A percentile compares a stretch with the other conserved stretches of the same genome.
These are phyloP conservation scores for Nephrotoma flavescens DNA, from an alignment of 2,888 invertebrate species.

Conservation along the genomic window DNA sequence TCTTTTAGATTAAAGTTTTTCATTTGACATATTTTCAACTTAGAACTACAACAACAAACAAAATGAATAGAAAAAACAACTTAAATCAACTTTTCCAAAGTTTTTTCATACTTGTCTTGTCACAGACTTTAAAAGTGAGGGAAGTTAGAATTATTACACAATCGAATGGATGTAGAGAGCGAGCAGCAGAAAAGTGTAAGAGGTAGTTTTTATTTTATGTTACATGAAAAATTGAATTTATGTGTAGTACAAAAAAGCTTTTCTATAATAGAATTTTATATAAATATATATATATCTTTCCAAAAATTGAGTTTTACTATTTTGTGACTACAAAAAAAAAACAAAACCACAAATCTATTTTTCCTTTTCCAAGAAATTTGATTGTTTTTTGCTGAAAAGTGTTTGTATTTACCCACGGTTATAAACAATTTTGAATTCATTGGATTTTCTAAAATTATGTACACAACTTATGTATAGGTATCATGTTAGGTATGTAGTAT, in stretches of 20 bases:
- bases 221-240: not conserved
- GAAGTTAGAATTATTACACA: not conserved
- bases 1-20: not conserved
- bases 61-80: not conserved
- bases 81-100: not conserved
- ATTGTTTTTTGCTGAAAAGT: not conserved
- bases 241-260: not conserved
- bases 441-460: not conserved
- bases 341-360: not conserved
- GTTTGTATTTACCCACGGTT: not conserved
- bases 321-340: not conserved
- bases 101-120: not conserved
- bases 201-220: not conserved
- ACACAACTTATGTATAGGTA: not conserved
- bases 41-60: not conserved
- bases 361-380: not conserved
- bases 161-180: not conserved
- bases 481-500: not conserved
- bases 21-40: not conserved
- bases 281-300: not conserved
- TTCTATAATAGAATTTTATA: not conserved
- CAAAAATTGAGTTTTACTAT: not conserved
- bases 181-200: not conserved
- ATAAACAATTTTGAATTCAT: not conserved
- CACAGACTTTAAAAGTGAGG: not conserved